Base-by-base conservation (phyloP, 2,113 vertebrate genomes). In the Echinops telfairi region DNA sequence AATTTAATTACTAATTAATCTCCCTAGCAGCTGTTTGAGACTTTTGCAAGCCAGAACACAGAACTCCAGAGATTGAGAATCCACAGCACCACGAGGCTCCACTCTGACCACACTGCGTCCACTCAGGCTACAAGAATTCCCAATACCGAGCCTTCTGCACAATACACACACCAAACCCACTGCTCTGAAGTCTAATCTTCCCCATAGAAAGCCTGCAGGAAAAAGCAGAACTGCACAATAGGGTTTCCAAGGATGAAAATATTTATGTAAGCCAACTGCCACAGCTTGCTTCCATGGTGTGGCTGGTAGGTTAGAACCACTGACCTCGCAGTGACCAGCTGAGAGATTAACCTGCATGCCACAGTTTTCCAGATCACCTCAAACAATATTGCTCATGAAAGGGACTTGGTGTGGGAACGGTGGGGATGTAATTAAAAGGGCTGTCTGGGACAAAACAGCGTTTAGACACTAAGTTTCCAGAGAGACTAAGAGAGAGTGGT, bases 1-100 rank as follows among this genome's bases (percentile, higher is more conserved):
- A 47, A 19, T 85, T 78, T 93, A 93, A 92, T 95, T 95, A 87
- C 78, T 96, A 95, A 95, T 95, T 93, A 94, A 96, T 96, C 78
- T 88, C 73, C 53, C 90, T 58, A 89, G 92, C 57, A 94, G 96
- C 86, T 95, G 70, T 73, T 85, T 86, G 19, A 53, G 68, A 27
- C 33, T 93, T 93, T 88, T 93, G 73, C 96, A 93, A 94, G 91
- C 90, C 92, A 84, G 85, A 94, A 96, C 97, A 93, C 2, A 83
- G 22, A 80, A 31, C 43, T 75, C 60, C 77, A 47, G 86, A 96
- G 80, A 82, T 0, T 86, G 88, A 95, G 78, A 36, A 80, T 53
- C 19, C 68, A 53, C 0, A 11, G 60, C 53, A 81, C 66, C 76
- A 71, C 1, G 33, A 70, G 25, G 38, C 85, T 90, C 91, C 64